Conservation (phyloP, 2,113 vertebrate species). For the Centropus bengalensis region DNA sequence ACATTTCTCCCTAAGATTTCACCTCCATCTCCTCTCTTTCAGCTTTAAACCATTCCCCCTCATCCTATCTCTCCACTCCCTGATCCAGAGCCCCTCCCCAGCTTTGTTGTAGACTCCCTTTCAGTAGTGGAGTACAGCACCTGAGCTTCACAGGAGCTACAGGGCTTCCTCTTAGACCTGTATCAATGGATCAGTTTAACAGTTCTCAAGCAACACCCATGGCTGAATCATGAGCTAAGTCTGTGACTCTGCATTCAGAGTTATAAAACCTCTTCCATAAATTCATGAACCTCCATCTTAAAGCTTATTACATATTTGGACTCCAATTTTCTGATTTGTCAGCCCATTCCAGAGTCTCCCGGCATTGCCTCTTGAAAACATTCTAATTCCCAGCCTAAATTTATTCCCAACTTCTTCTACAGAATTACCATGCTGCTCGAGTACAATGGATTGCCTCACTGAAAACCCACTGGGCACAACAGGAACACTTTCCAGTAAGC, state of each 20-base stretch:
- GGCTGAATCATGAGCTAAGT: background rate
- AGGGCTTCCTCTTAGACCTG: background rate
- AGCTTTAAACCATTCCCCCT: no score
- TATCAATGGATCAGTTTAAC: background rate
- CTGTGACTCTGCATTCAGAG: background rate
- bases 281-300: background rate
- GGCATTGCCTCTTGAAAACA: background rate
- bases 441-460: background rate
- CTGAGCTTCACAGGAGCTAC: background rate
- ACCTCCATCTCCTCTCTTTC: no score
- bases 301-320: background rate
- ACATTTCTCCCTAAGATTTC: no score
- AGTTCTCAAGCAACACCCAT: accelerated
- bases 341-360: background rate
- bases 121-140: background rate
- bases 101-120: no score
- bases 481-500: background rate
- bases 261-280: background rate
- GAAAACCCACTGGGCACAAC: background rate
- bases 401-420: background rate
- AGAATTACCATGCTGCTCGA: background rate
- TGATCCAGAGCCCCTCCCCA: no score
- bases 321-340: background rate
- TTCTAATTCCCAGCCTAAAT: background rate
- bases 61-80: no score